Evolutionary conservation across 2,888 invertebrate genomes (phyloP), one percentile per base, ranked within the genome.

Genomic region (Rhyacophila evoluta): DNA sequence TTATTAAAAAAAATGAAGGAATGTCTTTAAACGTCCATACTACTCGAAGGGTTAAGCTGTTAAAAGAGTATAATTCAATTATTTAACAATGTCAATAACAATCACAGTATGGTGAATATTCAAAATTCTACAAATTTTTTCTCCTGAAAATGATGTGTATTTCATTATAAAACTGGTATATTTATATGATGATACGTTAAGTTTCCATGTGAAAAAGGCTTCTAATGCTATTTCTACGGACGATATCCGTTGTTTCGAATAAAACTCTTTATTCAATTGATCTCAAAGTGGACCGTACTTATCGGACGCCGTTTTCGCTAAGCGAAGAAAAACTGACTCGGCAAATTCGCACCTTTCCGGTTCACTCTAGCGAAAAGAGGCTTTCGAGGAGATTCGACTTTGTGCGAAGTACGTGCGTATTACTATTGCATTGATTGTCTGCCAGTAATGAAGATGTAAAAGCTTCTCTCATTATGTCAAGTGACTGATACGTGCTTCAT

Each of bases 381-480:
- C 29, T 33, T 33, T 33, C 29, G 29, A 33, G 29, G 29, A 33
- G 29, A 55, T 55, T 55, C 55, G 19, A 19, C 55, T 55, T 25
- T 12, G 55, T 25, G 55, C 55, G 55, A 55, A 55, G 19, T 55
- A 55, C 55, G 55, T 55, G 55, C 55, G 55, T 55, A 55, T 55
- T 19, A 55, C 55, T 55, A 55, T 55, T 55, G 55, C 55, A 55
- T 55, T 55, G 55, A 55, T 55, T 55, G 55, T 55, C 55, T 55
- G 41, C 19, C 55, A 55, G 55, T 55, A 55, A 55, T 55, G 55
- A 55, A 55, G 55, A 55, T 55, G 55, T 55, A 55, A 55, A 55
- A 55, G 55, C 12, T 55, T 55, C 55, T 55, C 55, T 55, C 55
- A 55, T 55, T 55, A 19, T 55, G 55, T 55, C 55, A 55, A 55